Evolutionary conservation across 1,140 invertebrate genomes (phyloP).

Genomic region (Drosophila repletoides): DNA sequence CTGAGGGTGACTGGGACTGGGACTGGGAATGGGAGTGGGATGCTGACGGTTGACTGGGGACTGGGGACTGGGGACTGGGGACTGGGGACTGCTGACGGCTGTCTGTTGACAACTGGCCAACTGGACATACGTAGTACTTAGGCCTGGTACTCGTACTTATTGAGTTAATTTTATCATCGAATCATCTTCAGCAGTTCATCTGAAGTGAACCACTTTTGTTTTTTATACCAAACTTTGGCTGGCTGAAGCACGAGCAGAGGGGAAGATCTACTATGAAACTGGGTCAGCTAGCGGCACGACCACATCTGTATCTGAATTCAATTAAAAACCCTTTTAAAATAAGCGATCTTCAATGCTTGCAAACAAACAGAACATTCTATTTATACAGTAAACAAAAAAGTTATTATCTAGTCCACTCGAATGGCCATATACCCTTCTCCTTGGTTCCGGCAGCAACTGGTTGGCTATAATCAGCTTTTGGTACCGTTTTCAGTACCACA

Average conservation of each 20-base stretch:
- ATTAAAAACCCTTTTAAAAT: constrained; percentile 17
- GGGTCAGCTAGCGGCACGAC: constrained; percentile 47
- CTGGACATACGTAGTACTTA: constrained; percentile 28
- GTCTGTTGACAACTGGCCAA: constrained; percentile 48
- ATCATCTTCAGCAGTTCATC: neutral
- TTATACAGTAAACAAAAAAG: neutral
- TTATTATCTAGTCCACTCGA: neutral
- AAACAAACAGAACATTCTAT: constrained; percentile 23
- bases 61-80: no score
- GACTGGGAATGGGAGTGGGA: no score
- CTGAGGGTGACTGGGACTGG: no score
- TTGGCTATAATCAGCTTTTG: no score
- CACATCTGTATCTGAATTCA: neutral
- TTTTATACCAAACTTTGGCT: constrained; percentile 38
- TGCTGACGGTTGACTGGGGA: constrained; percentile 30
- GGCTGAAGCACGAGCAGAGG: constrained; percentile 19
- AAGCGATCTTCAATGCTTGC: constrained; percentile 2
- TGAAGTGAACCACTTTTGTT: constrained; percentile 52
- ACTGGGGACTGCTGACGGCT: no score
- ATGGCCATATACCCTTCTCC: constrained; percentile 3
- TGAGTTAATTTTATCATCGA: constrained; percentile 43
- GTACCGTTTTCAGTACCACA: no score
- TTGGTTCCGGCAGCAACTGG: no score
- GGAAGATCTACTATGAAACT: constrained; percentile 35
- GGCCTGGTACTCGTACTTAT: neutral